phyloP scores from a whole-genome alignment of 1,140 invertebrate genomes.

The Conus ventricosus region DNA sequence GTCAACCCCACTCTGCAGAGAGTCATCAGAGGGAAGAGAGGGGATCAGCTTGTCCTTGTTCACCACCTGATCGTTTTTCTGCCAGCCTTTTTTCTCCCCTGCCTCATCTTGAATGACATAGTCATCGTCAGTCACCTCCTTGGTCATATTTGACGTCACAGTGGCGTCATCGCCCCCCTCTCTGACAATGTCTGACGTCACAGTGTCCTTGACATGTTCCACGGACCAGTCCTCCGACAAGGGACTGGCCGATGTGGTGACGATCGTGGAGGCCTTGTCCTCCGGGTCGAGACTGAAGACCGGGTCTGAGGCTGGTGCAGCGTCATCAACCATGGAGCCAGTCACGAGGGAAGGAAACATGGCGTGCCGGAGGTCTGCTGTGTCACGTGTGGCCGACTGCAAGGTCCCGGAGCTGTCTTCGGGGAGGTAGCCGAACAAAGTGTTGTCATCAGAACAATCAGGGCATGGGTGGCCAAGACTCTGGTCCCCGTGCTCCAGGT shows the following conservation, averaged over 20 bases:
- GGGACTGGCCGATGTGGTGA: constrained; percentile 4
- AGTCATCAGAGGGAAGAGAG: background rate
- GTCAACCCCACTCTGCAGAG: background rate
- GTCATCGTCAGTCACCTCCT: background rate
- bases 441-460: background rate
- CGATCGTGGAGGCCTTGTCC: background rate
- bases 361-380: background rate
- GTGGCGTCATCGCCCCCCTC: background rate
- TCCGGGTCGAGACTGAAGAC: background rate
- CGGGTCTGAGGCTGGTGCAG: background rate
- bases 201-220: background rate
- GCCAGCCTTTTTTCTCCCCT: background rate
- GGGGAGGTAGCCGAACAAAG: background rate
- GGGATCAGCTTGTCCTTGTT: background rate
- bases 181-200: background rate
- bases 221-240: constrained; percentile 2
- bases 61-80: background rate
- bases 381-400: background rate
- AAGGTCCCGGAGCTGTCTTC: background rate
- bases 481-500: background rate
- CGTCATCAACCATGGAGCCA: background rate
- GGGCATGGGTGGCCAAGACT: background rate
- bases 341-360: background rate
- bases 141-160: background rate
- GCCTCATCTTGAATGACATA: background rate